Conservation (phyloP, 2,888 invertebrate species). For the Gonocerus acuteangulatus region DNA sequence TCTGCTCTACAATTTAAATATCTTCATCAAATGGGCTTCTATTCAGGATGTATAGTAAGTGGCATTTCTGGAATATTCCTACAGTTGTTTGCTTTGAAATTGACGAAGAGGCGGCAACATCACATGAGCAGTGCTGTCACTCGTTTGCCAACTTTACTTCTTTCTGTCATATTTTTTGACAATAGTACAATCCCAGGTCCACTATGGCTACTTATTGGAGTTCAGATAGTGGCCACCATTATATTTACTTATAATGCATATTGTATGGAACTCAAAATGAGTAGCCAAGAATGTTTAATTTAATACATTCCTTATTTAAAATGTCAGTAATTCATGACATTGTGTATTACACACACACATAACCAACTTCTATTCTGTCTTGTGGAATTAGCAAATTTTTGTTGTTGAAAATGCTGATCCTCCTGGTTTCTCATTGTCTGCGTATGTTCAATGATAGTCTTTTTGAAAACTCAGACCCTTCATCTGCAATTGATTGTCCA, state of each 20-base stretch:
- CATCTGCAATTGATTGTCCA: no score
- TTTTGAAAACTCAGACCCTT: no score
- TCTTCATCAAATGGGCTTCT: constrained; percentile 15
- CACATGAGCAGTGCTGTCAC: not conserved
- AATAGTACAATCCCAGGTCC: constrained; percentile 3
- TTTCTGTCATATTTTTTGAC: constrained; percentile 20
- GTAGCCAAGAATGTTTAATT: constrained; percentile 8
- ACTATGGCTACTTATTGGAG: constrained; percentile 7
- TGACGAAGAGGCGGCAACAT: not conserved
- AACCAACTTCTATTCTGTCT: no score
- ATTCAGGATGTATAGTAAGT: constrained; percentile 11
- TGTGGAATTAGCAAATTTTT: no score
- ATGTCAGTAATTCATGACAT: no score
- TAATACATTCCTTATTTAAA: not conserved
- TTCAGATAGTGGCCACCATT: constrained; percentile 1
- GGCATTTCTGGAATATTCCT: constrained; percentile 18
- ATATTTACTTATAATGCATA: constrained; percentile 11
- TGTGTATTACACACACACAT: no score
- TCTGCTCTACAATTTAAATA: constrained; percentile 20
- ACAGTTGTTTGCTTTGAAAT: constrained; percentile 11
- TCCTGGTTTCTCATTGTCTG: no score
- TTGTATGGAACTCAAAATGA: not conserved
- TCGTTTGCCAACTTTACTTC: constrained; percentile 1
- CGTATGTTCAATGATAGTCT: no score
- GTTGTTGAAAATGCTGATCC: no score